Evolutionary conservation across 2,888 invertebrate species (phyloP), one percentile per base, ranked within the genome.

Genomic region (Cephus sareptanus): DNA sequence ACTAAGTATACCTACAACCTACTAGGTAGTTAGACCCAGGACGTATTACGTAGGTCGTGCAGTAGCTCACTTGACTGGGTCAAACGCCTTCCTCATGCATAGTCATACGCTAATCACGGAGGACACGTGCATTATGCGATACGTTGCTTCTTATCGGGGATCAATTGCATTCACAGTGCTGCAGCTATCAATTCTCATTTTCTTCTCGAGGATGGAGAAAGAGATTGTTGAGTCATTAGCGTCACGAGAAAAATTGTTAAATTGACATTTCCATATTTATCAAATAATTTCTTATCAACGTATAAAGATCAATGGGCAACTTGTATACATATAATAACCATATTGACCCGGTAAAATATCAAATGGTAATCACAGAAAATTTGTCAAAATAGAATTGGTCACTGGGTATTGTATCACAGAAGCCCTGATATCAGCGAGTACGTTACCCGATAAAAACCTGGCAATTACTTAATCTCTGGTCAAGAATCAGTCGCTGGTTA

Each of bases 391-490:
- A 23, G 2, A 56, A 15, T 56, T 6, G 56, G 2, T 6, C 56
- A 56, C 56, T 23, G 23, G 23, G 23, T 23, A 23, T 9, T 23
- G 23, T 71, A 23, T 33, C 3, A 15, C 1, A 15, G 13, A 1
- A 71, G 0, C 1, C 33, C 71, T 34, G 15, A 80, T 78, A 82
- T 83, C 77, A 82, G 78, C 80, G 81, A 70, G 77, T 80, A 82
- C 76, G 69, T 56, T 70, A 75, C 71, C 80, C 84, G 87, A 88
- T 86, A 87, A 87, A 82, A 85, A 84, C 82, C 82, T 78, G 75
- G 82, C 85, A 87, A 89, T 89, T 88, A 88, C 86, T 88, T 87
- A 88, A 89, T 88, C 87, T 86, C 78, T 80, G 74, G 80, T 81
- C 78, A 37, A 81, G 81, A 84, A 87, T 87, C 87, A 73, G 86